phyloP scores from a whole-genome alignment of 2,113 vertebrate species.

The Pholis gunnellus region DNA sequence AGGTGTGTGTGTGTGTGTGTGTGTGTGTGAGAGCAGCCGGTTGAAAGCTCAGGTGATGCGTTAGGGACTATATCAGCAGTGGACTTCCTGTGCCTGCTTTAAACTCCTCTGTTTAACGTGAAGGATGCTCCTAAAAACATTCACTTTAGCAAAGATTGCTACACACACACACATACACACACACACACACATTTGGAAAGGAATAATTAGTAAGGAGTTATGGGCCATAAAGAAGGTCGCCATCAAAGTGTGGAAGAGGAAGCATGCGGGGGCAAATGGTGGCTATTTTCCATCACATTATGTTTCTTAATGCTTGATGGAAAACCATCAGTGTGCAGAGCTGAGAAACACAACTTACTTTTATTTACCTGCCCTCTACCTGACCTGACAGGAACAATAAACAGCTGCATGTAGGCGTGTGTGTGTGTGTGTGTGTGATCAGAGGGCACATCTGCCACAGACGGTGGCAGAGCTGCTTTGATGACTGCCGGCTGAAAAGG shows the following conservation, averaged over 20 bases:
- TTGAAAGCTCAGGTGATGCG: constrained; percentile 7
- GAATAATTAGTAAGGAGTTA: constrained; percentile 11
- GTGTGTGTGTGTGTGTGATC: constrained; percentile 26
- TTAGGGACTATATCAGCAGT: not conserved
- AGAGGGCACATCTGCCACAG: constrained; percentile 37
- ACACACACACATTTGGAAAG: constrained; percentile 3
- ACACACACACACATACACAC: not conserved
- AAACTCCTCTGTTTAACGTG: not conserved
- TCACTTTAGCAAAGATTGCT: constrained; percentile 1
- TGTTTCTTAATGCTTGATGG: constrained; percentile 9
- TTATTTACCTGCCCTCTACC: constrained; percentile 35
- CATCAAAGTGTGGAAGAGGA: not conserved
- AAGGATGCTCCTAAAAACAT: constrained; percentile 23
- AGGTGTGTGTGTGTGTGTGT: constrained; percentile 6
- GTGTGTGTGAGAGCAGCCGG: not conserved
- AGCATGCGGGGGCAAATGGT: not conserved
- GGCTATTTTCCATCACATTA: constrained; percentile 27
- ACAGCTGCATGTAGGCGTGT: constrained; percentile 27
- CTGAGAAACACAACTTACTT: constrained; percentile 16
- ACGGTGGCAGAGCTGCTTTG: constrained; percentile 31
- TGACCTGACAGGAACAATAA: constrained; percentile 34
- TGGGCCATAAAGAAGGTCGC: not conserved
- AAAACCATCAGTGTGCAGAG: constrained; percentile 16
- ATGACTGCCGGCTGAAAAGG: constrained; percentile 30
- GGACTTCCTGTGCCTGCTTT: constrained; percentile 15